Conservation (phyloP, 92 coral and sea anemone species). For the Parazoanthus swiftii region DNA sequence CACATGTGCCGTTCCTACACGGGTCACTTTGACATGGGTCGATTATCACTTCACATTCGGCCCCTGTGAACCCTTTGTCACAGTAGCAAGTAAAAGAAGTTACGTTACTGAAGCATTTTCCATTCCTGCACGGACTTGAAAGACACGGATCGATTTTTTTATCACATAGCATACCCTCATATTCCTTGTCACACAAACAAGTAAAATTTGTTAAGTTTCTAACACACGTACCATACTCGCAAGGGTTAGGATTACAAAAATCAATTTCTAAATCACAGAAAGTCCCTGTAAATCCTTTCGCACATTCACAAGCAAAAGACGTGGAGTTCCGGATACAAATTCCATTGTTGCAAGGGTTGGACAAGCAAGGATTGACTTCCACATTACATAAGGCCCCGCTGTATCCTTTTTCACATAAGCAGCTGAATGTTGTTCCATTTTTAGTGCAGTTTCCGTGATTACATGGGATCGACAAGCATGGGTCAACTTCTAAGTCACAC, state of each 20-base stretch:
- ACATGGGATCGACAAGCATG: conserved; percentile 79
- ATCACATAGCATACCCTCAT: conserved; percentile 45
- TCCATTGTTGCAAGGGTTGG: conserved; percentile 79
- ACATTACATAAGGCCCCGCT: conserved; percentile 65
- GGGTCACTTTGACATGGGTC: conserved; percentile 60
- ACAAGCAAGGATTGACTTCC: conserved; percentile 54
- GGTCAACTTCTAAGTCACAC: conserved; percentile 68
- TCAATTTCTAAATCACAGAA: conserved; percentile 56
- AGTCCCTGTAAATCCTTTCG: conserved; percentile 57
- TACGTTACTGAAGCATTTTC: conserved; percentile 41
- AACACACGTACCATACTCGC: conserved; percentile 66
- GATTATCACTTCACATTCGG: conserved; percentile 41
- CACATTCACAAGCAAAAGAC: conserved; percentile 64
- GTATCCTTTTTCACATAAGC: conserved; percentile 68
- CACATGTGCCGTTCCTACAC: conserved; percentile 80
- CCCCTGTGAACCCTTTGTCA: conserved; percentile 55
- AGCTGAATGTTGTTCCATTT: conserved; percentile 56
- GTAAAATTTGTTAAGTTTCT: conserved; percentile 23
- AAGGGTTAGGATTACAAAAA: conserved; percentile 59
- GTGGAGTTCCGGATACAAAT: conserved; percentile 46
- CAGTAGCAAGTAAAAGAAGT: conserved; percentile 60
- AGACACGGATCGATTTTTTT: conserved; percentile 50
- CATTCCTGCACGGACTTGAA: conserved; percentile 53
- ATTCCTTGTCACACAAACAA: conserved; percentile 68
- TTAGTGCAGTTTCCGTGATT: conserved; percentile 66